Evolutionary conservation across 2,797 vertebrate genomes (phyloP).

Genomic region (Propithecus deckenii): DNA sequence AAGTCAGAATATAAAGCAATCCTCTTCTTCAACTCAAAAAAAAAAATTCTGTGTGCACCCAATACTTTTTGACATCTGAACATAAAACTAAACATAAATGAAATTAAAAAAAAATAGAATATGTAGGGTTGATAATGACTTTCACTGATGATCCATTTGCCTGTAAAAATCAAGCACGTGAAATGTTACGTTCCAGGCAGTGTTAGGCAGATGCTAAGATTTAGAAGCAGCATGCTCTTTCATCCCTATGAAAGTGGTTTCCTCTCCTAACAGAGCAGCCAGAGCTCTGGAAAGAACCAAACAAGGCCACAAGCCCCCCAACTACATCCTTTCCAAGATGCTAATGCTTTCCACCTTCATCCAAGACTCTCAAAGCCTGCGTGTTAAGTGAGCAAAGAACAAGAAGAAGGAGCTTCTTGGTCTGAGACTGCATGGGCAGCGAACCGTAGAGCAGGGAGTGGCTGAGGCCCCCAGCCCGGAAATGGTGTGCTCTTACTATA

Average conservation of each 20-base stretch:
- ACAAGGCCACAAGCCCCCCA: constrained; percentile 7
- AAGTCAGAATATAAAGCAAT: constrained; percentile 20
- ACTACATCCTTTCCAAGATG: constrained; percentile 8
- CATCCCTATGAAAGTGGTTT: constrained; percentile 21
- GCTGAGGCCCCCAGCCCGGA: neutral
- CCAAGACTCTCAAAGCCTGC: constrained; percentile 8
- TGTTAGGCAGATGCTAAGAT: neutral
- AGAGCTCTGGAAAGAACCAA: constrained; percentile 24
- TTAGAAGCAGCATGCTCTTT: neutral
- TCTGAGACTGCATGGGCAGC: neutral
- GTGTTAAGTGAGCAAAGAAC: neutral
- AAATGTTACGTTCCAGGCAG: neutral
- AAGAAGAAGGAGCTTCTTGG: neutral
- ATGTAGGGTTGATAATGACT: neutral
- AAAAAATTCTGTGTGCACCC: neutral
- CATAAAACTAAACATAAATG: constrained; percentile 15
- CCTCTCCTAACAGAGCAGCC: neutral
- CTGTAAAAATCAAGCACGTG: neutral
- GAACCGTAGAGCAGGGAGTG: neutral
- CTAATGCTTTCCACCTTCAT: neutral
- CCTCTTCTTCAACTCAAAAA: constrained; percentile 7
- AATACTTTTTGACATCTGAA: constrained; percentile 42
- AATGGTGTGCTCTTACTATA: neutral
- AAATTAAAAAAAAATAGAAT: neutral
- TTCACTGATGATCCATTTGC: neutral